Evolutionary conservation across 2,113 vertebrate genomes (phyloP).

Genomic region (Condylura cristata): DNA sequence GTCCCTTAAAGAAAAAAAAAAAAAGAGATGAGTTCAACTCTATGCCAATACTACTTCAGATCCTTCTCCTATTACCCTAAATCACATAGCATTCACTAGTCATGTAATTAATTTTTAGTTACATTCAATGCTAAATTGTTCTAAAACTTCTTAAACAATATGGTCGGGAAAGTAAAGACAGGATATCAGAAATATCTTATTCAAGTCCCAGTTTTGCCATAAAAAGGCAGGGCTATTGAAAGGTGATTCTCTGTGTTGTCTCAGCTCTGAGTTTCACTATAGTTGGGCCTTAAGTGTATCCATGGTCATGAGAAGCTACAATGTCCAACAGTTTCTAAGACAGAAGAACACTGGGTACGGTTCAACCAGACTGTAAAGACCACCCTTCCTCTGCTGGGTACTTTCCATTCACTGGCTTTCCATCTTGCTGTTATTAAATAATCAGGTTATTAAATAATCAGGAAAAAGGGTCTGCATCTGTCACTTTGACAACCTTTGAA

Average conservation of each 20-base stretch:
- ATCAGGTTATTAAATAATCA: neutral
- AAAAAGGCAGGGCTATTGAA: neutral
- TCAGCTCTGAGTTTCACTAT: neutral
- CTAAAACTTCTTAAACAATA: neutral
- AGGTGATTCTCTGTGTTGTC: neutral
- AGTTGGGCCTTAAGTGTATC: too few species aligned
- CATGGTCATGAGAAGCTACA: neutral
- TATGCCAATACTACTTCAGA: neutral
- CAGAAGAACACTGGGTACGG: neutral
- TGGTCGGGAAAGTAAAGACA: neutral
- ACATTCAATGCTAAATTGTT: neutral
- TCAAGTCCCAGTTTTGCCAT: neutral
- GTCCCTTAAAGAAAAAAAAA: neutral
- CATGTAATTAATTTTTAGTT: conserved; percentile 1
- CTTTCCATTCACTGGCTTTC: neutral
- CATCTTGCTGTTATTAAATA: neutral
- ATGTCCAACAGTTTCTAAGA: neutral
- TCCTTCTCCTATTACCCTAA: neutral
- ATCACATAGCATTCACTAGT: neutral
- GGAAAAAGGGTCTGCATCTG: neutral
- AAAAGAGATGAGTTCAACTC: neutral
- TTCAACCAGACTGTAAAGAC: neutral
- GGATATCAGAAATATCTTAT: neutral
- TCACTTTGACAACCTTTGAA: neutral
- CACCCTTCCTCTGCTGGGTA: neutral